Evolutionary conservation across 2,888 invertebrate species (phyloP).

Genomic region (Pharmacophagus antenor): DNA sequence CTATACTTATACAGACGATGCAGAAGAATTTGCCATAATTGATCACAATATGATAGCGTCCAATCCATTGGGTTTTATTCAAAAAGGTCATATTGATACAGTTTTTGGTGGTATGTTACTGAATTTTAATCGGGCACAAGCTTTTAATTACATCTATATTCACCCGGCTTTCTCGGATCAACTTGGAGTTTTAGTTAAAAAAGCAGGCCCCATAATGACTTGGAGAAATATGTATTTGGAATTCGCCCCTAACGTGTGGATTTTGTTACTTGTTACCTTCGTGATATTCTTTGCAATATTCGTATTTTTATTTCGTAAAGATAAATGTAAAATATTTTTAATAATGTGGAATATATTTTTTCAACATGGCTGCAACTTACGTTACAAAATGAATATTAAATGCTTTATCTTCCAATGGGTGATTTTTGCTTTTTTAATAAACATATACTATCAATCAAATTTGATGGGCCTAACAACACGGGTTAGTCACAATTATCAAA

Average conservation of each 20-base stretch:
- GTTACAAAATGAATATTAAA: conserved; percentile 35
- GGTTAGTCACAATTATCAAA: conserved; percentile 46
- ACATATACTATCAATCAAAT: conserved; percentile 47
- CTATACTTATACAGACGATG: conserved; percentile 38
- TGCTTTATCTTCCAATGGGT: conserved; percentile 49
- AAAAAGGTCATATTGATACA: conserved; percentile 38
- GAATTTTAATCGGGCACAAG: conserved; percentile 36
- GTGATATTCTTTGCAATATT: conserved; percentile 41
- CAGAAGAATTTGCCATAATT: conserved; percentile 36
- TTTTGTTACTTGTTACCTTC: conserved; percentile 39
- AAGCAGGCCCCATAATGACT: conserved; percentile 37
- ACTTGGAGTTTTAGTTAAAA: conserved; percentile 46
- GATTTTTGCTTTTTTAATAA: conserved; percentile 50
- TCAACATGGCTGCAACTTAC: conserved; percentile 39
- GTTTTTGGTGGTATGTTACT: conserved; percentile 41
- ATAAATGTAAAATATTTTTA: conserved; percentile 41
- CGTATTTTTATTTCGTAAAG: conserved; percentile 35
- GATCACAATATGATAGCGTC: conserved; percentile 38
- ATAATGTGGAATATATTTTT: conserved; percentile 45
- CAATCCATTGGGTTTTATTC: conserved; percentile 41
- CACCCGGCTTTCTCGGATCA: conserved; percentile 48
- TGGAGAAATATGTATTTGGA: conserved; percentile 50
- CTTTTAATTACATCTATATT: conserved; percentile 45
- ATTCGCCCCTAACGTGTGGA: conserved; percentile 47
- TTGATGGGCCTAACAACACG: conserved; percentile 48